Evolutionary conservation across 2,113 vertebrate genomes (phyloP).

Genomic region (Centrocercus urophasianus): DNA sequence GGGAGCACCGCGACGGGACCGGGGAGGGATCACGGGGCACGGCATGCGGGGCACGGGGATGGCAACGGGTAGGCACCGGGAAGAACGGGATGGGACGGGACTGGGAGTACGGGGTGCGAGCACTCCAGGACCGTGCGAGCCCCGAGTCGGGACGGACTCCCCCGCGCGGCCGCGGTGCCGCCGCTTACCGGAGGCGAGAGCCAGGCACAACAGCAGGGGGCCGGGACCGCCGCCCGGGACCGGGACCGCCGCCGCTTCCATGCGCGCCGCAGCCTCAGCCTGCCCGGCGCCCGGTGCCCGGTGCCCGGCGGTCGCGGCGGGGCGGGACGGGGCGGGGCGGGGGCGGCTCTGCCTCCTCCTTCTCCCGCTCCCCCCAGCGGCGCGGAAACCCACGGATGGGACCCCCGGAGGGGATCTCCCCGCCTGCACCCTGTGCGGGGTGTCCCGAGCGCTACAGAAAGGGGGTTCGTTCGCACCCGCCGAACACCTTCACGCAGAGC

Average conservation of each 20-base stretch:
- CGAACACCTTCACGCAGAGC: not conserved
- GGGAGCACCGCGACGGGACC: not conserved
- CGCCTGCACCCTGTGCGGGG: not conserved
- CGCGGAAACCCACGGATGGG: not conserved
- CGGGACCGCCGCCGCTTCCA: conserved; percentile 9
- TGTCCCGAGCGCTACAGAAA: not conserved
- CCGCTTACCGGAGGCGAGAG: conserved; percentile 48
- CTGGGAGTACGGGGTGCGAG: not conserved
- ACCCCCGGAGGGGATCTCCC: not conserved
- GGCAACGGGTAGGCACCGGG: not conserved
- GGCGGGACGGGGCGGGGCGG: not conserved
- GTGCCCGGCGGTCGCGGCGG: not conserved
- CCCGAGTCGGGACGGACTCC: not conserved
- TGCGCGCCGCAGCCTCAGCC: not conserved
- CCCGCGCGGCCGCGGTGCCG: not conserved
- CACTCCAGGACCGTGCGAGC: not conserved
- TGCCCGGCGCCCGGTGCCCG: not conserved
- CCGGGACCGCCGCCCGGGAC: conserved; percentile 21
- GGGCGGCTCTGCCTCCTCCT: not conserved
- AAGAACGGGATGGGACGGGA: not conserved
- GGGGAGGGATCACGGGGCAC: not conserved
- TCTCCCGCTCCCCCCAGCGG: not conserved
- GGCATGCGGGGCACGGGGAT: not conserved
- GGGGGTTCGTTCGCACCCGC: not conserved
- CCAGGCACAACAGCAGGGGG: conserved; percentile 47